These are phyloP conservation scores for Ostrea denselamellosa DNA, from an alignment of 1,140 invertebrate genomes.

Conservation along the genomic window DNA sequence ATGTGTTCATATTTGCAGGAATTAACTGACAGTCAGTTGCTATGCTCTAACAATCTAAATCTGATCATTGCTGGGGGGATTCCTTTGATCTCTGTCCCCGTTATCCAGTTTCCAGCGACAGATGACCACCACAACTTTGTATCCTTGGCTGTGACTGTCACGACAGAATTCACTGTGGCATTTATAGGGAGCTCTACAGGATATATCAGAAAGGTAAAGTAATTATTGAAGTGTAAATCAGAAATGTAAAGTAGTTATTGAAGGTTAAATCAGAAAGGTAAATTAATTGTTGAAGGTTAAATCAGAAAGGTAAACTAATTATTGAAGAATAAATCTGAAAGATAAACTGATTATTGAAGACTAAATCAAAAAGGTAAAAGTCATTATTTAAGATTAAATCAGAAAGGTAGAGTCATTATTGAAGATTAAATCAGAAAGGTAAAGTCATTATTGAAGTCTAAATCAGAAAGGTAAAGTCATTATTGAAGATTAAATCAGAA, in stretches of 20 bases:
- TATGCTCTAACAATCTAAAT: constrained; percentile 35
- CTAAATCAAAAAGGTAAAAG: too few relatives aligned
- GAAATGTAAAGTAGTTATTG: too few relatives aligned
- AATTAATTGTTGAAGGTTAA: background rate
- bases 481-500: background rate
- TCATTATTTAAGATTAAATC: background rate
- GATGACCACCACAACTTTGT: constrained; percentile 81
- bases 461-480: background rate
- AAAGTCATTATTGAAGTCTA: too few relatives aligned
- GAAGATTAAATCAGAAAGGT: too few relatives aligned
- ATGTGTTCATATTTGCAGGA: background rate
- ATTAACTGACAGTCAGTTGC: constrained; percentile 39
- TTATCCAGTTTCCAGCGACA: constrained; percentile 54
- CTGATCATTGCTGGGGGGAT: constrained; percentile 63
- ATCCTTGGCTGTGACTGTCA: constrained; percentile 95
- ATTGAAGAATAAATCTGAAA: too few relatives aligned
- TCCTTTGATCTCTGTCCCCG: constrained; percentile 52
- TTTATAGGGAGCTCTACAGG: constrained; percentile 95
- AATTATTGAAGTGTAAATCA: background rate
- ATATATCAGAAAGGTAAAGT: constrained; percentile 92
- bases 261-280: background rate
- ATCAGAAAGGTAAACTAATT: background rate
- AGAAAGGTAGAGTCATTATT: background rate
- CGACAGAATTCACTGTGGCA: constrained; percentile 96
- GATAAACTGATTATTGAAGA: too few relatives aligned